phyloP scores from a whole-genome alignment of 2,113 vertebrate genomes.

The Suncus etruscus region DNA sequence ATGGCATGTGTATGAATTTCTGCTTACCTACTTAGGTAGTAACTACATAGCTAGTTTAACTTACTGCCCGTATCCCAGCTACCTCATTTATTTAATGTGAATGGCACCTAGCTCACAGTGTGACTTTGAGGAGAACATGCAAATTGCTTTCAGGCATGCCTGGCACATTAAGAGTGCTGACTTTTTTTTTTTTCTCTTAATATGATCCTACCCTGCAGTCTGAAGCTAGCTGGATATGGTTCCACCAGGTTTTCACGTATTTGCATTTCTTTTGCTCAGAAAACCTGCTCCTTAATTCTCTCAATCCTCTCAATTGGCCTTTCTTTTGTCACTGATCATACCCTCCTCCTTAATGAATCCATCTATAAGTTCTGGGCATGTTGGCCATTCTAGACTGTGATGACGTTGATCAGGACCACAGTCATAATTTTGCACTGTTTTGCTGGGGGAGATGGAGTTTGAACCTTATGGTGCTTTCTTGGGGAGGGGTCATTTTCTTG shows the following conservation, averaged over 20 bases:
- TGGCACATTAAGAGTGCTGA: not conserved
- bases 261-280: not conserved
- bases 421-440: not conserved
- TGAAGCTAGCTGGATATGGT: not conserved
- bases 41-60: not conserved
- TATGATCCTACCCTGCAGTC: not conserved
- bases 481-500: no score
- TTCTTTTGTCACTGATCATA: not conserved
- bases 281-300: not conserved
- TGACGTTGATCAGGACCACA: not conserved
- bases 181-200: not conserved
- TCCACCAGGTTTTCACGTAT: not conserved
- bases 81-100: not conserved
- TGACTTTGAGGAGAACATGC: conserved; percentile 10
- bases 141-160: not conserved
- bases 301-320: not conserved
- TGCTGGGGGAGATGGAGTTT: no score
- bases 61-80: not conserved
- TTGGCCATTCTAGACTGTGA: not conserved
- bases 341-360: conserved; percentile 15
- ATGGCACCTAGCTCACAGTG: not conserved
- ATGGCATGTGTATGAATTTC: not conserved
- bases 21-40: not conserved
- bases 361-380: not conserved
- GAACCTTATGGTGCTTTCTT: no score